Conservation (phyloP, 2,797 vertebrate species). For the Salmo trutta region DNA sequence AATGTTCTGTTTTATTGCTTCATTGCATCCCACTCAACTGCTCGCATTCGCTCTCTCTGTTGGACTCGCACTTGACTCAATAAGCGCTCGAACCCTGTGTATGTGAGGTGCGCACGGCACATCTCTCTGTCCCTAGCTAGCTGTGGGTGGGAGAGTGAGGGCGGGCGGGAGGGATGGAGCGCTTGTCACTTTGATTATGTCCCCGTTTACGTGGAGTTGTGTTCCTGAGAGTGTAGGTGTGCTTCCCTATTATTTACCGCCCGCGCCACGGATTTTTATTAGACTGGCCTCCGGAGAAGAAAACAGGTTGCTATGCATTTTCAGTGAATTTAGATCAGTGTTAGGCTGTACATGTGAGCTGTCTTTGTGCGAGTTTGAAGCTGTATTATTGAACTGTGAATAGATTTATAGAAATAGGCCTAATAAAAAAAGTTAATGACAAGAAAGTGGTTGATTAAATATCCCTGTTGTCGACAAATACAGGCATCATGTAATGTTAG, state of each 20-base stretch:
- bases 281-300: neutral
- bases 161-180: slow-evolving; percentile 45
- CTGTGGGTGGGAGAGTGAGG: slow-evolving; percentile 32
- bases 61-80: neutral
- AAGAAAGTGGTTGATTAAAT: neutral
- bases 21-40: neutral
- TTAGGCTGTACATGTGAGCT: neutral
- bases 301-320: neutral
- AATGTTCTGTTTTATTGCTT: neutral
- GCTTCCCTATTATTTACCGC: slow-evolving; percentile 17
- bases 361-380: neutral
- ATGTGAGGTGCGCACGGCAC: neutral
- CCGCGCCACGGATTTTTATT: neutral
- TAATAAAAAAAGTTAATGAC: neutral
- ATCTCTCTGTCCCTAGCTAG: slow-evolving; percentile 8
- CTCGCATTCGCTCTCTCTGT: neutral
- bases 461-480: neutral
- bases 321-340: neutral
- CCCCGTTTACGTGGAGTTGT: slow-evolving; percentile 67
- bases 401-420: neutral
- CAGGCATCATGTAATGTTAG: neutral
- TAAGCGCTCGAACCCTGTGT: neutral
- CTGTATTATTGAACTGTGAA: neutral
- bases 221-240: slow-evolving; percentile 57
- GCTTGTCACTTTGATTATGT: slow-evolving; percentile 59